These are phyloP conservation scores for Oenanthe oenanthe DNA, from an alignment of 2,113 vertebrate species.

Conservation along the genomic window DNA sequence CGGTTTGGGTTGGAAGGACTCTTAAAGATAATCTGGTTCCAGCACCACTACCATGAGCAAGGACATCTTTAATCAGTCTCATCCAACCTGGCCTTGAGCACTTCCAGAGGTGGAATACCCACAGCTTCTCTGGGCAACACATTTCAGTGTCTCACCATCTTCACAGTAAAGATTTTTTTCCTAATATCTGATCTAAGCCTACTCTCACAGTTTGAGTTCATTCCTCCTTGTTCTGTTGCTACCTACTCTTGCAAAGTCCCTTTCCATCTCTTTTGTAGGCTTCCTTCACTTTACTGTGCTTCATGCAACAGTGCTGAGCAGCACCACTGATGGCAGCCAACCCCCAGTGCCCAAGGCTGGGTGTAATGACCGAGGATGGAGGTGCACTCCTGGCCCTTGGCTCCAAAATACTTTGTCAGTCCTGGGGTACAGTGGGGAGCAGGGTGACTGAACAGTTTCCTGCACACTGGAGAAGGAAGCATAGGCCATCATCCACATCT, in stretches of 20 bases:
- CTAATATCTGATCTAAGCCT: neutral
- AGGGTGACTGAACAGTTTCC: neutral
- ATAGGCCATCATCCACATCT: neutral
- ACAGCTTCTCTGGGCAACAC: neutral
- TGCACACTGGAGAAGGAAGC: neutral
- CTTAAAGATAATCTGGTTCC: neutral
- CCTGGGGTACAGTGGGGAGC: neutral
- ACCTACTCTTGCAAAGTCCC: neutral
- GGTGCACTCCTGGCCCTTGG: neutral
- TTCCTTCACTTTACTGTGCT: neutral
- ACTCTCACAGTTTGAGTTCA: neutral
- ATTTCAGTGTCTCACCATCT: neutral
- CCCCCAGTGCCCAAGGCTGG: neutral
- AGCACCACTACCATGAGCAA: neutral
- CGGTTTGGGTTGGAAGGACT: neutral
- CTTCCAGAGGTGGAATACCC: neutral
- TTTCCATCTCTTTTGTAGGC: neutral
- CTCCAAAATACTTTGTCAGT: neutral
- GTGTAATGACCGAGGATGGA: neutral
- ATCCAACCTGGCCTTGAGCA: neutral
- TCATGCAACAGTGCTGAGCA: neutral
- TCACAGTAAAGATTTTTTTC: neutral
- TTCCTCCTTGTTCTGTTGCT: neutral
- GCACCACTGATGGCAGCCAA: rapidly evolving
- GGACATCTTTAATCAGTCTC: neutral